A percentile compares a stretch with the other conserved stretches of the same genome.
Conservation (phyloP, 1,140 invertebrate genomes). For the Ladona fulva region DNA sequence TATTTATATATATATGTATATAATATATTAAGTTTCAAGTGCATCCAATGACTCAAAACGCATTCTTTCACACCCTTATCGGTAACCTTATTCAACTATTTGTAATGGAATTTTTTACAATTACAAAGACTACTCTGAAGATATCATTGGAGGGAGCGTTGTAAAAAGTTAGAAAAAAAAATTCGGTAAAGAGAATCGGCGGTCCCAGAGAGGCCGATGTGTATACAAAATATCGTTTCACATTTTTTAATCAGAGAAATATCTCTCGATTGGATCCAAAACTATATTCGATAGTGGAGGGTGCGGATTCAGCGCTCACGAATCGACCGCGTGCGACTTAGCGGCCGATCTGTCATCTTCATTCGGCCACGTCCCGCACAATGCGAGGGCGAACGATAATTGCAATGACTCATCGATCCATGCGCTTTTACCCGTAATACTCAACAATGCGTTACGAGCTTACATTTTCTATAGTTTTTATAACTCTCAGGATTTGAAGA, state of each 20-base stretch:
- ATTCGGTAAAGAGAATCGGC: not conserved
- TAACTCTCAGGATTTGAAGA: no score
- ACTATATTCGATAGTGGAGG: not conserved
- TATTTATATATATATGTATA: not conserved
- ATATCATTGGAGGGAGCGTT: not conserved
- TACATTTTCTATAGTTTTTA: no score
- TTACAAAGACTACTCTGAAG: not conserved
- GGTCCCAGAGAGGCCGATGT: no score
- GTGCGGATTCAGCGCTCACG: no score
- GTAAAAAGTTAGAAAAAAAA: not conserved
- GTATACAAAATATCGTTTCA: not conserved
- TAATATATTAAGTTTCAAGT: not conserved
- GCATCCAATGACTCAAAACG: not conserved
- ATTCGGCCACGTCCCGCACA: no score
- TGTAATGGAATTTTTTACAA: not conserved
- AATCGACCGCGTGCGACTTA: no score
- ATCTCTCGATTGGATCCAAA: not conserved
- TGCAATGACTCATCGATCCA: no score
- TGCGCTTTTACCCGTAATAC: no score
- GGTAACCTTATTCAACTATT: not conserved
- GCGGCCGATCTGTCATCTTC: no score
- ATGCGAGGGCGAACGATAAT: no score
- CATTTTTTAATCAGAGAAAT: not conserved
- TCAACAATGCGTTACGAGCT: no score
- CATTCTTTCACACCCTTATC: not conserved